These are phyloP conservation scores for Glandiceps talaboti DNA, from an alignment of 53 echinoderm and acorn worm species.

Conservation along the genomic window DNA sequence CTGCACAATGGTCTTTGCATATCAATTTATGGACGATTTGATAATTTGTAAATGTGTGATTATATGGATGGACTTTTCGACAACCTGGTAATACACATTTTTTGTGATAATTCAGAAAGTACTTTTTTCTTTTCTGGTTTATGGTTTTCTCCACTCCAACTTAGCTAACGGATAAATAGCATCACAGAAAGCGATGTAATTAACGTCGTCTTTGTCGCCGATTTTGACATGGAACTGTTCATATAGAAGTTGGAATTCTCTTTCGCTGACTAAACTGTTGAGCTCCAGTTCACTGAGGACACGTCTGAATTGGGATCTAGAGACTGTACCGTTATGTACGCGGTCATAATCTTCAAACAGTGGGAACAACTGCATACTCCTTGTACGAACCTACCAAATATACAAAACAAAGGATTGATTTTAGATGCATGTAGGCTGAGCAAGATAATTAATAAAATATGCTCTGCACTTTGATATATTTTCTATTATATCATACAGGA, in stretches of 20 bases:
- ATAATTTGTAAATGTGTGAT: too few species aligned
- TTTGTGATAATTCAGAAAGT: too few species aligned
- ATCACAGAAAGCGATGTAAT: slow-evolving; percentile 84
- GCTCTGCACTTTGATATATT: too few species aligned
- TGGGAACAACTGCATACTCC: slow-evolving; percentile 76
- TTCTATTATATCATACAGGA: too few species aligned
- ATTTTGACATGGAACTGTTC: slow-evolving; percentile 86
- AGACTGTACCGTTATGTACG: slow-evolving; percentile 90
- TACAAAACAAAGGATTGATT: slow-evolving; percentile 1
- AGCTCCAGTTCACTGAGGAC: slow-evolving; percentile 89
- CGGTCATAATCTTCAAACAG: slow-evolving; percentile 94
- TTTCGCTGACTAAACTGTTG: slow-evolving; percentile 68
- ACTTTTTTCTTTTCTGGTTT: too few species aligned
- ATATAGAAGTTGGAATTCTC: slow-evolving; percentile 71
- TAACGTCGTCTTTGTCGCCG: slow-evolving; percentile 67
- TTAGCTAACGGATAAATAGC: slow-evolving; percentile 79
- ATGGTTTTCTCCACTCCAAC: slow-evolving; percentile 77
- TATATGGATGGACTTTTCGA: too few species aligned
- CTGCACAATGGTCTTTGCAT: too few species aligned
- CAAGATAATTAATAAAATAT: too few species aligned
- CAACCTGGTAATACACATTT: too few species aligned
- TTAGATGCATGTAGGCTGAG: too few species aligned
- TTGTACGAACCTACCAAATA: slow-evolving; percentile 47
- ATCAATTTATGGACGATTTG: too few species aligned
- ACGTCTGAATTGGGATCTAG: slow-evolving; percentile 65